Evolutionary conservation across 2,888 invertebrate genomes (phyloP), one percentile per base, ranked within the genome.

Genomic region (Fabriciana adippe): DNA sequence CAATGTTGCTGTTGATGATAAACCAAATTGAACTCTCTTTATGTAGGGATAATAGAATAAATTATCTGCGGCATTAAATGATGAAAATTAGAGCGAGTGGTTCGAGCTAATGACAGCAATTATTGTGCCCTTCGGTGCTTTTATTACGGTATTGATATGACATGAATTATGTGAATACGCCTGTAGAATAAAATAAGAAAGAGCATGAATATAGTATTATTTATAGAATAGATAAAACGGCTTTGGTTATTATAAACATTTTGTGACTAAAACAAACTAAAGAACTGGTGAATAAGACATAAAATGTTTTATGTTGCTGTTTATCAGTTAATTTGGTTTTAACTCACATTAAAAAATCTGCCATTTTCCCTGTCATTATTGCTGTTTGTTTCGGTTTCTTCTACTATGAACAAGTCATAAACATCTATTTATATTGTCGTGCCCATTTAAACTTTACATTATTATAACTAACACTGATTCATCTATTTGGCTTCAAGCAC

Each of bases 1-100:
- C 6, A 41, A 51, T 51, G 16, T 51, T 16, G 50, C 6, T 15
- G 50, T 50, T 8, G 15, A 51, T 15, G 11, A 51, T 18, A 50
- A 8, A 55, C 51, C 6, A 55, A 61, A 64, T 56, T 56, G 31
- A 41, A 11, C 35, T 11, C 35, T 56, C 53, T 66, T 55, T 63
- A 21, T 55, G 11, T 26, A 55, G 64, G 41, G 55, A 21, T 50
- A 64, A 57, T 68, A 78, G 84, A 84, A 88, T 87, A 85, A 70
- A 86, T 89, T 89, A 85, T 85, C 82, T 74, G 75, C 75, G 67
- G 79, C 81, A 87, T 88, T 84, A 82, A 85, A 80, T 76, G 72
- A 79, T 72, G 74, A 76, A 78, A 85, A 86, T 86, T 83, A 83
- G 75, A 78, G 74, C 76, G 81, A 84, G 79, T 83, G 79, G 78